Evolutionary conservation across 2,797 vertebrate species (phyloP), one percentile per base, ranked within the genome.

Genomic region (Champsocephalus gunnari): DNA sequence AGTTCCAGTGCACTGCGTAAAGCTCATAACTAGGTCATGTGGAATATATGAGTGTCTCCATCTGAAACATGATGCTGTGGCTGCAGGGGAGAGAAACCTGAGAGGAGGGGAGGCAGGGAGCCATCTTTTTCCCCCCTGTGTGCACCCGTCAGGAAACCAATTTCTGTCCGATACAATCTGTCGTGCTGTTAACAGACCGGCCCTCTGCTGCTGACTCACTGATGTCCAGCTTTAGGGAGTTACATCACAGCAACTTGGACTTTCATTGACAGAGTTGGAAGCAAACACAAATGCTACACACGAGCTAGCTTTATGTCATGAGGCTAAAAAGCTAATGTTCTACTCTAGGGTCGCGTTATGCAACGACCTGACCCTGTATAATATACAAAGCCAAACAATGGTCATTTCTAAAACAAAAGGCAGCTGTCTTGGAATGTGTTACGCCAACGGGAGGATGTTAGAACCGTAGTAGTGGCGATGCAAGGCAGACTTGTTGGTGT

Each of bases 11-110:
- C 0, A 17, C 53, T 13, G 4, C 43, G 60, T 62, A 57, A 19
- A 56, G 53, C 59, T 4, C 24, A 53, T 59, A 89, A 79, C 56
- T 84, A 59, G 86, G 86, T 88, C 87, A 81, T 19, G 74, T 24
- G 41, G 66, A 77, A 76, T 80, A 57, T 49, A n/a, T 2, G 43
- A 73, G 67, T 6, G 63, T 62, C 61, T 54, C 7, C 0, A 53
- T 66, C 41, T 77, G 82, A 79, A 77, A 63, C 58, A 58, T 64
- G 28, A 69, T 19, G 78, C 41, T 75, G 41, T 54, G 70, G 57
- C 70, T 75, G 71, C 2, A 9, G 55, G 56, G 66, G 12, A 11
- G 9, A 44, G 71, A 41, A 79, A 87, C 7, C 8, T 56, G 75
- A 83, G 71, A 73, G 19, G 58, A 57, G 28, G 5, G n/a, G 73